A percentile compares a stretch with the other conserved stretches of the same genome.
phyloP scores from a whole-genome alignment of 2,113 vertebrate genomes.

The Oreochromis aureus region DNA sequence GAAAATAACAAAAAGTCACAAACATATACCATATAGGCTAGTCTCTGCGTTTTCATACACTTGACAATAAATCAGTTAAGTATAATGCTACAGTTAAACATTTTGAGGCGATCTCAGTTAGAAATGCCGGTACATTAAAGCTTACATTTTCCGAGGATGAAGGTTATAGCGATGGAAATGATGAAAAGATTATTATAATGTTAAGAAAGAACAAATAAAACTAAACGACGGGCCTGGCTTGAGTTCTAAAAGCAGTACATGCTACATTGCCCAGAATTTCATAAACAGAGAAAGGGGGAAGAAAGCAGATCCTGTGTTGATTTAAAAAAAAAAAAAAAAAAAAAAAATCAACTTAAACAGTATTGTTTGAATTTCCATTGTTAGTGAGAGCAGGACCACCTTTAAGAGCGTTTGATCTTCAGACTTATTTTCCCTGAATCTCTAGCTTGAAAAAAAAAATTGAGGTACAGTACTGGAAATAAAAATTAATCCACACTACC shows the following conservation, averaged over 20 bases:
- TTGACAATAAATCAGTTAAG: constrained; percentile 78
- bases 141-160: constrained; percentile 83
- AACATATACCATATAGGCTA: constrained; percentile 76
- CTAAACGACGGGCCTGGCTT: constrained; percentile 47
- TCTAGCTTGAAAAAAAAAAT: constrained; percentile 11
- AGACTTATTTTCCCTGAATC: constrained; percentile 65
- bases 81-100: constrained; percentile 80
- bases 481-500: constrained; percentile 10
- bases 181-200: constrained; percentile 62
- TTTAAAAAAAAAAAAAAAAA: not conserved
- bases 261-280: constrained; percentile 69
- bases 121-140: constrained; percentile 87
- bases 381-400: constrained; percentile 46
- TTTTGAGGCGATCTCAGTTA: constrained; percentile 81
- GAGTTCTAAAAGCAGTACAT: constrained; percentile 72
- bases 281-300: constrained; percentile 55
- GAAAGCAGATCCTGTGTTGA: constrained; percentile 13
- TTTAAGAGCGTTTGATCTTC: constrained; percentile 37
- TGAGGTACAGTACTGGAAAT: constrained; percentile 55
- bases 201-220: constrained; percentile 55
- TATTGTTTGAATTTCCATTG: constrained; percentile 9
- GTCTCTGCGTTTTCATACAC: constrained; percentile 71
- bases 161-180: constrained; percentile 65
- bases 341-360: not conserved
- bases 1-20: constrained; percentile 63